Evolutionary conservation across 2,797 vertebrate genomes (phyloP), one percentile per base, ranked within the genome.

Genomic region (Pagetopsis macropterus): DNA sequence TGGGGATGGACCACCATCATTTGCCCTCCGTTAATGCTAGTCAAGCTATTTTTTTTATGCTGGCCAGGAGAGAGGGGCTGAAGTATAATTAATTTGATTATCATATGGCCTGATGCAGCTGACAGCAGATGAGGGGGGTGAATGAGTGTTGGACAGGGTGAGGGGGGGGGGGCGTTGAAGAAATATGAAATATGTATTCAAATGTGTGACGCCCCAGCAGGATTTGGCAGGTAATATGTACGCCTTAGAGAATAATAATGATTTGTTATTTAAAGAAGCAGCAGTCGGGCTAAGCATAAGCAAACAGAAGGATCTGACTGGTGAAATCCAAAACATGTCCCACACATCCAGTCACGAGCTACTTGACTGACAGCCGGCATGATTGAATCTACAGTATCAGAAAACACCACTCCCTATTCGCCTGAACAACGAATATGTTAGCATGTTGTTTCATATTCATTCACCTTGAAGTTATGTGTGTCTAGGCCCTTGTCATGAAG

Each of bases 41-140:
- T 93, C 93, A 91, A 93, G 93, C 92, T 93, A 92, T 88, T 93
- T 90, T 89, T 37, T 37, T 90, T 83, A 87, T 91, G 89, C 88
- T 85, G 87, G 89, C 87, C 81, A 90, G 83, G 86, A 92, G 86
- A 91, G 87, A 89, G 90, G 86, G 89, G 89, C 80, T 92, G 91
- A 82, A 91, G 93, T 93, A 93, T 94, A 94, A 95, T 95, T 95
- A 95, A 94, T 94, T 93, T 92, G 92, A 95, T 95, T 94, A 95
- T 94, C 93, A 93, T 93, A 94, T 88, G 92, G 91, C 85, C 81
- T 94, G 93, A 92, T 94, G 94, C 87, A 77, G 93, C 87, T 94
- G 94, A 95, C 95, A 95, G 94, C 90, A 72, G 88, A 89, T 84
- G 83, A 86, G 80, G 76, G 76, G 84, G 83, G 81, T 84, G 88